A percentile compares a stretch with the other conserved stretches of the same genome.
Conservation (phyloP, 64 coral and sea anemone species). For the Actinia equina region DNA sequence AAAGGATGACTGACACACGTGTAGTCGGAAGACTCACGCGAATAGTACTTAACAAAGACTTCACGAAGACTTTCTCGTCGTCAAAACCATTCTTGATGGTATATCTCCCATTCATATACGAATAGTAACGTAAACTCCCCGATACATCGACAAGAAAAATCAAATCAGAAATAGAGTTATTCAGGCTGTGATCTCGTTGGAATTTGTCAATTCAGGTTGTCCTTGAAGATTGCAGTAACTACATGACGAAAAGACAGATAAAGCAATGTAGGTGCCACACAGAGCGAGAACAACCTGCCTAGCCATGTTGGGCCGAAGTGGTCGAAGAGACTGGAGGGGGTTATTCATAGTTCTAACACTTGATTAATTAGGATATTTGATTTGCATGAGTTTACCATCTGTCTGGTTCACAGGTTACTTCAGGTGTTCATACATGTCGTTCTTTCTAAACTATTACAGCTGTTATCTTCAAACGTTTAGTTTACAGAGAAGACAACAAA, state of each 20-base stretch:
- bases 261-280: background rate
- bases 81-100: conserved; percentile 56
- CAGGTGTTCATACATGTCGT: background rate
- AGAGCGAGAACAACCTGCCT: background rate
- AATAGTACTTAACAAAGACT: conserved; percentile 68
- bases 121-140: conserved; percentile 72
- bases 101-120: background rate
- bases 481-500: too few species aligned
- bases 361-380: background rate
- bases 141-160: conserved; percentile 87
- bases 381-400: background rate
- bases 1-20: conserved; percentile 71
- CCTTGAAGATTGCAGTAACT: conserved; percentile 5
- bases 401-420: background rate
- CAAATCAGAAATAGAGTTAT: conserved; percentile 68
- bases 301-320: background rate
- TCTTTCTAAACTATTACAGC: background rate
- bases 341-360: background rate
- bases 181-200: conserved; percentile 58
- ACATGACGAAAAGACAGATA: background rate
- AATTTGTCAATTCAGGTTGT: conserved; percentile 59
- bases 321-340: too few species aligned
- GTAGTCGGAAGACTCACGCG: conserved; percentile 66
- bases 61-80: conserved; percentile 89
- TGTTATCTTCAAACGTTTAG: background rate